A percentile compares a stretch with the other conserved stretches of the same genome.
phyloP scores from a whole-genome alignment of 2,888 invertebrate species.

The Drosophila multiciliata region DNA sequence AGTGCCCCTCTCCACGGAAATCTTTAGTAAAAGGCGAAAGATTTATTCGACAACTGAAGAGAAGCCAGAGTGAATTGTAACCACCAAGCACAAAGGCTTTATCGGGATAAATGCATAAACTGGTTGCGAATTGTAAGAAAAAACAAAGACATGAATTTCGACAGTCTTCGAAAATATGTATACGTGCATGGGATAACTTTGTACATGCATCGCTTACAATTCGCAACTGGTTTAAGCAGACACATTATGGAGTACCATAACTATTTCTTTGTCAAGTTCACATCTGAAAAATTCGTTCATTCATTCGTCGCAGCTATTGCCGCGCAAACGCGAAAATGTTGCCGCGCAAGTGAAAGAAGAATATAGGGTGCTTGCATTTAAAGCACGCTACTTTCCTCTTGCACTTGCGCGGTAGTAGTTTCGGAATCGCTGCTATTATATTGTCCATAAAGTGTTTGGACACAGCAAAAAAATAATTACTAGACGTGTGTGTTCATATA shows the following conservation, averaged over 20 bases:
- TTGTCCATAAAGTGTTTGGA: no score
- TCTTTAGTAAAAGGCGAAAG: slow-evolving; percentile 49
- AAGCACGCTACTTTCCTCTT: no score
- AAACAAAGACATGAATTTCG: not conserved
- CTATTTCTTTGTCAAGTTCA: no score
- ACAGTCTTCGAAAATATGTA: not conserved
- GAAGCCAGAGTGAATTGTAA: slow-evolving; percentile 17
- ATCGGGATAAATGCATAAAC: not conserved
- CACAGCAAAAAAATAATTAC: no score
- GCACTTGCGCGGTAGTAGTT: no score
- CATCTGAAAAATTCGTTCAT: no score
- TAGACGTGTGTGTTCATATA: no score
- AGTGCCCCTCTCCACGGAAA: slow-evolving; percentile 46
- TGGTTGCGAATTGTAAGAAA: not conserved
- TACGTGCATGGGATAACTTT: not conserved
- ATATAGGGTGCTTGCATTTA: no score
- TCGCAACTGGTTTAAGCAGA: slow-evolving; percentile 19
- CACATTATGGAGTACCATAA: not conserved
- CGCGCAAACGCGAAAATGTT: no score
- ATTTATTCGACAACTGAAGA: slow-evolving; percentile 45
- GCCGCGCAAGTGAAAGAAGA: no score
- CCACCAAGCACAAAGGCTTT: accelerated
- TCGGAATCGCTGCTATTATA: no score
- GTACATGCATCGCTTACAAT: not conserved
- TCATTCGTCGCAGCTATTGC: no score